phyloP scores from a whole-genome alignment of 2,888 invertebrate species.

The Pterobdella sp. region DNA sequence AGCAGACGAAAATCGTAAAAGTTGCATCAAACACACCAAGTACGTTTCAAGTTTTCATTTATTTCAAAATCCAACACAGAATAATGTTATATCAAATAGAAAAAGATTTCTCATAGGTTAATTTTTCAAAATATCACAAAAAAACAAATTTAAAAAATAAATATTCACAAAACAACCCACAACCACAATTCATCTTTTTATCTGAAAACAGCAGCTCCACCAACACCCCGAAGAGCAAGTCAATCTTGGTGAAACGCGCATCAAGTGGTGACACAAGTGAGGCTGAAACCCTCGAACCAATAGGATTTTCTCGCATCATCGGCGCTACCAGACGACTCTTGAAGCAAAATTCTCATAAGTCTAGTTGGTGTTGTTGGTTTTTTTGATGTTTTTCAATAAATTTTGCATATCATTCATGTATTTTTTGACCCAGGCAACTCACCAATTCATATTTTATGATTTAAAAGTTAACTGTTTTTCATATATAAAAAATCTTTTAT shows the following conservation, averaged over 20 bases:
- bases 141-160: background rate
- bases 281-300: conserved; percentile 26
- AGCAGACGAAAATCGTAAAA: conserved; percentile 37
- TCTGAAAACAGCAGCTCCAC: conserved; percentile 16
- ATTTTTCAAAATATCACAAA: background rate
- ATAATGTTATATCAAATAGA: background rate
- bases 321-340: background rate
- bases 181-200: background rate
- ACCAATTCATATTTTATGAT: too few species aligned
- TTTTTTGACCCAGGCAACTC: too few species aligned
- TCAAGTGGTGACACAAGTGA: conserved; percentile 32
- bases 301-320: background rate
- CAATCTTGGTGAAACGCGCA: conserved; percentile 37
- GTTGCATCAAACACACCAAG: conserved; percentile 36
- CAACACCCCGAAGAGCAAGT: conserved; percentile 34
- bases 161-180: background rate
- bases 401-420: background rate
- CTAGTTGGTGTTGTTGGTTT: conserved; percentile 10
- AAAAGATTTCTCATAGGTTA: background rate
- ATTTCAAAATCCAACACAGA: background rate
- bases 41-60: conserved; percentile 13
- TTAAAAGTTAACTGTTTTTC: too few species aligned
- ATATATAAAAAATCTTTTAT: too few species aligned
- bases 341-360: background rate
- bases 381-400: background rate